Percentiles rank a stretch among this genome's conserved stretches.
These are phyloP conservation scores for Zootermopsis nevadensis DNA, from an alignment of 2,888 invertebrate species.

Conservation along the genomic window DNA sequence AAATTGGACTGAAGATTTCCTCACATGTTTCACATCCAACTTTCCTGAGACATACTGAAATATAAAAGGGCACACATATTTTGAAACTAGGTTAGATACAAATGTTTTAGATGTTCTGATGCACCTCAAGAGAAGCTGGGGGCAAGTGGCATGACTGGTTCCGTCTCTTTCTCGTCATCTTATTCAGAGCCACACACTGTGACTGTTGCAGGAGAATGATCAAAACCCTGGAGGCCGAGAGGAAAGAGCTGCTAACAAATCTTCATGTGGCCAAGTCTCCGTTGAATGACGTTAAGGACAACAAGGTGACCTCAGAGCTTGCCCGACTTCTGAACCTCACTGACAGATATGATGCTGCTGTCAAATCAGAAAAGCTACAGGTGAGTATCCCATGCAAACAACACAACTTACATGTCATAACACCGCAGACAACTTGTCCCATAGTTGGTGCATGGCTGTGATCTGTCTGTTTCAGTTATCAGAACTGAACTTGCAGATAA, in stretches of 20 bases:
- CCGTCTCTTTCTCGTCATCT: too few relatives aligned
- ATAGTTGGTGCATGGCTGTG: background rate
- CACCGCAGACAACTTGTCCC: too few relatives aligned
- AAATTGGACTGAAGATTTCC: too few relatives aligned
- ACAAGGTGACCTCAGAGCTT: slow-evolving; percentile 68
- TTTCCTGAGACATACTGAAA: too few relatives aligned
- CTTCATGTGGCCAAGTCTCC: slow-evolving; percentile 68
- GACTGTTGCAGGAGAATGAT: slow-evolving; percentile 67
- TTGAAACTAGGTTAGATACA: background rate
- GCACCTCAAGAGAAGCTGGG: too few relatives aligned
- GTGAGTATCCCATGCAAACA: slow-evolving; percentile 52
- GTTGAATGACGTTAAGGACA: slow-evolving; percentile 69
- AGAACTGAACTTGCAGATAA: slow-evolving; percentile 54
- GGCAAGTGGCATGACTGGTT: too few relatives aligned
- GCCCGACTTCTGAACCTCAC: slow-evolving; percentile 68
- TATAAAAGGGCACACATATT: too few relatives aligned
- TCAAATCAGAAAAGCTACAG: slow-evolving; percentile 61
- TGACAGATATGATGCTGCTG: slow-evolving; percentile 62
- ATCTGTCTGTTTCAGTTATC: slow-evolving; percentile 50
- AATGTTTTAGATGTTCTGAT: slow-evolving; percentile 2
- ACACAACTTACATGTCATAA: too few relatives aligned
- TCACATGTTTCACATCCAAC: too few relatives aligned
- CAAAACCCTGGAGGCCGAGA: slow-evolving; percentile 70
- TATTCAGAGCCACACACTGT: too few relatives aligned
- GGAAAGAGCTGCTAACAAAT: slow-evolving; percentile 72